Percentiles rank a stretch among this genome's conserved stretches.
Conservation (phyloP, 2,797 vertebrate species). For the Bradypus variegatus region DNA sequence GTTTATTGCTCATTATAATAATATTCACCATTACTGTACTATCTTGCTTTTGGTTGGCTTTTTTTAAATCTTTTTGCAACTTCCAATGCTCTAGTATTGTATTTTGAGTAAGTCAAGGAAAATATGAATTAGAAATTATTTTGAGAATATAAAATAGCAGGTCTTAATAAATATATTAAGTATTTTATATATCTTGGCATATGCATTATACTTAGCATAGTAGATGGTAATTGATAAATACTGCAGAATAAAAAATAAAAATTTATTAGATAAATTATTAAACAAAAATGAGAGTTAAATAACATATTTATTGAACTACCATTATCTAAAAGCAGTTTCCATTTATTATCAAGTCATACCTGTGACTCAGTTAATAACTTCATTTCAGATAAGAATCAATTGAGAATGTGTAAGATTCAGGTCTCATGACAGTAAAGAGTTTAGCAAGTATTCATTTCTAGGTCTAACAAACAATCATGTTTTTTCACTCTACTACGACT, state of each 20-base stretch:
- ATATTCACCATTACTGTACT: not conserved
- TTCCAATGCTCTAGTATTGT: not conserved
- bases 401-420: not conserved
- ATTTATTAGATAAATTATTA: constrained; percentile 15
- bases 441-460: not conserved
- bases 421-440: not conserved
- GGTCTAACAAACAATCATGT: no score
- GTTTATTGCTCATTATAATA: not conserved
- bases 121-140: not conserved
- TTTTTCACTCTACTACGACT: not conserved
- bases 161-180: not conserved
- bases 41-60: not conserved
- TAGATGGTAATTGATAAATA: not conserved
- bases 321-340: not conserved
- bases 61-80: not conserved
- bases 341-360: not conserved
- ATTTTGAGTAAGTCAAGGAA: not conserved
- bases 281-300: not conserved
- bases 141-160: not conserved
- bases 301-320: not conserved
- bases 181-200: not conserved
- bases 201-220: not conserved
- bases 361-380: not conserved
- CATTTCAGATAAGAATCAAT: not conserved
- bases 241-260: not conserved